Base-by-base conservation (phyloP, 2,113 vertebrate species). In the Hemichromis elongatus region DNA sequence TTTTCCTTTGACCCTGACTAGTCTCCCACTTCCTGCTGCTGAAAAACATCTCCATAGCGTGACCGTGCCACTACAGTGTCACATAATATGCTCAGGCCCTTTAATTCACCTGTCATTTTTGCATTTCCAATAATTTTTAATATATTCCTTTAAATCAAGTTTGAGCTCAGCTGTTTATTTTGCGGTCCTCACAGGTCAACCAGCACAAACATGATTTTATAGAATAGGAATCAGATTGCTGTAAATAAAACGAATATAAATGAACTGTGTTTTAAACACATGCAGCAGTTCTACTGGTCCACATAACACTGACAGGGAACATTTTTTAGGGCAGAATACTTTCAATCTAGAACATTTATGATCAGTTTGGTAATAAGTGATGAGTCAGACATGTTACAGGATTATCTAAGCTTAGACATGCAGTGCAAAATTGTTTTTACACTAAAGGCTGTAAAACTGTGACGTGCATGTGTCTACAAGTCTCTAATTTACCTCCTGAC, bases 71-170 rank as follows among this genome's bases (percentile, higher is more conserved):
- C 33, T 63, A 37, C 19, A 7, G 2, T 0, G 37, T 42, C 63
- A 16, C 35, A 68, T 24, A 42, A 14, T 5, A 35, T 42, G 63
- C 37, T 68, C n/a, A 42, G 42, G 7, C 37, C 14, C 45, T 40
- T 70, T 26, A 45, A 70, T 45, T 45, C 21, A 70, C 18, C 40
- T 70, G 40, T 24, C 16, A 4, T 26, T 0, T 18, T 68, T 16
- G 9, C 0, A 1, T 70, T 18, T 70, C 0, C 3, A 45, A 0
- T 24, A 18, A 18, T 45, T 26, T 18, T 3, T 7, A 26, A 70
- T 11, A 10, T 47, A 47, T 5, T 2, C 47, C 37, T 70, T 70
- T 70, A 70, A 70, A 26, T 21, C 13, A 70, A 45, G 13, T 42
- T 68, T 24, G 66, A 70, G 16, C 1, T 40, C 37, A 45, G 21